Evolutionary conservation across 2,888 invertebrate genomes (phyloP), one percentile per base, ranked within the genome.

Genomic region (Orthonevra nobilis): DNA sequence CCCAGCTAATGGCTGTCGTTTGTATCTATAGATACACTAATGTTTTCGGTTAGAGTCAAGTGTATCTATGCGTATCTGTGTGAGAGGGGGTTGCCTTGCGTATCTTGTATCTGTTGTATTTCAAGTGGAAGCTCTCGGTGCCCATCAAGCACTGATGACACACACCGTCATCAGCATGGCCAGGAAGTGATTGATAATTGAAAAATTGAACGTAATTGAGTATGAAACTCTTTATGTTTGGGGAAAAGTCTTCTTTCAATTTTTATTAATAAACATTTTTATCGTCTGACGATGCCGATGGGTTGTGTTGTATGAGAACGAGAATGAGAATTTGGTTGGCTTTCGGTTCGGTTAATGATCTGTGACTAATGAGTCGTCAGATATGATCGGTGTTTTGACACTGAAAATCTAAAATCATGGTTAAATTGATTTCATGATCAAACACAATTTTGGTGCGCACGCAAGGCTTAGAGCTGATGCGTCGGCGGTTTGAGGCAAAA

Each of bases 101-200:
- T 48, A 14, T 46, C 1, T 28, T 17, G 26, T 48, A 14, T 46
- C 1, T 28, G 2, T 23, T 7, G 30, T 48, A 28, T 15, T 54
- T 32, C 38, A 7, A 36, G 44, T 66, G 52, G n/a, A 6, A 48
- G 15, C 4, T 58, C 17, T 40, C 7, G 7, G 30, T 64, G 23
- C 5, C 32, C 30, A 12, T 19, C 38, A 28, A 10, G 23, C 20
- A 28, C 42, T 9, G 34, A 61, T 58, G 30, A 28, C 42, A 50
- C 14, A 46, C 23, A 14, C 36, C 32, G 14, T 32, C 52, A 60
- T 30, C 44, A 23, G 14, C 23, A 32, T 28, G 36, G 36, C 38
- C 48, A 75, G 70, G 56, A 75, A 75, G 75, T 75, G 56, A 75
- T 75, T 75, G 69, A 63, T 75, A 75, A 70, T 75, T 75, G 75